Conservation (phyloP, 2,888 invertebrate species). For the Anorthoa munda region DNA sequence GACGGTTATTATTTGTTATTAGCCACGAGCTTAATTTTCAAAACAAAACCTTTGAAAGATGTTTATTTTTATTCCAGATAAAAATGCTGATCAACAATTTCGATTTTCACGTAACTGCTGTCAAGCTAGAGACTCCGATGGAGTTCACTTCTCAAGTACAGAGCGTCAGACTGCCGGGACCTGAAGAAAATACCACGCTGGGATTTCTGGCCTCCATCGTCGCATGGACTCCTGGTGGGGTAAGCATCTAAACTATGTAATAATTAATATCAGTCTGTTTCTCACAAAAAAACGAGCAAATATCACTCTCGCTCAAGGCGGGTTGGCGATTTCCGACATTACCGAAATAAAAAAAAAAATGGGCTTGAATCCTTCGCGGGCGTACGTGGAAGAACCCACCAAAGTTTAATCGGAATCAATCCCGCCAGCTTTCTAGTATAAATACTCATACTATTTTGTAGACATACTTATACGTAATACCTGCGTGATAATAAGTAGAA, state of each 20-base stretch:
- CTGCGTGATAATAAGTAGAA: no score
- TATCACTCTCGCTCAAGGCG: no score
- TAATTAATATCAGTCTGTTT: no score
- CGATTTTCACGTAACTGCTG: constrained; percentile 82
- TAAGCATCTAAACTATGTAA: constrained; percentile 62
- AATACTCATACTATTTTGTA: no score
- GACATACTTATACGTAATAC: no score
- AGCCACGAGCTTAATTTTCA: neutral
- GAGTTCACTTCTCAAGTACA: constrained; percentile 74
- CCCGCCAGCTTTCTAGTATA: no score
- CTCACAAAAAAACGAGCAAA: no score
- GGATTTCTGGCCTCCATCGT: constrained; percentile 81
- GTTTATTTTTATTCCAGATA: constrained; percentile 72
- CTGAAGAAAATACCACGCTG: constrained; percentile 78
- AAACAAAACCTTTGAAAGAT: neutral
- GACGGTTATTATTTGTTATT: neutral
- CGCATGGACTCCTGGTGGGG: constrained; percentile 87
- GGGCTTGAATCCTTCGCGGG: no score
- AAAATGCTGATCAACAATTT: constrained; percentile 85
- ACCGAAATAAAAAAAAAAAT: no score
- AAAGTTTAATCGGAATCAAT: no score
- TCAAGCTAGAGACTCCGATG: constrained; percentile 76
- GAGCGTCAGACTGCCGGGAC: constrained; percentile 75
- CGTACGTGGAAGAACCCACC: no score
- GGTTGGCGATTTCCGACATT: no score